Base-by-base conservation (phyloP, 2,888 invertebrate species). In the Tridacna crocea region DNA sequence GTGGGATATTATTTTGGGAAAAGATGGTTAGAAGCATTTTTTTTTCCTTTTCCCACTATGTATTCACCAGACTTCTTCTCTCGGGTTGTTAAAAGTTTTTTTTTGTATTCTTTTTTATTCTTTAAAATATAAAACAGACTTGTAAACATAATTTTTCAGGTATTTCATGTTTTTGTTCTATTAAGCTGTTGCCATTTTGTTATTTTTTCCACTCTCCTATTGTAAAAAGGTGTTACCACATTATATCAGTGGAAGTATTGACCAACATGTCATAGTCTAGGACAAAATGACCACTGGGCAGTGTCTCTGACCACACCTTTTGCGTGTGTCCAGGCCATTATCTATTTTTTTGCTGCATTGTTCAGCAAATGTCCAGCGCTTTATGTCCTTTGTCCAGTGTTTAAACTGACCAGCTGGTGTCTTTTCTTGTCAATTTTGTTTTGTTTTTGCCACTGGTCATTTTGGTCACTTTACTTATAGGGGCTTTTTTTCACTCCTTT, bases 141-240 rank as follows among this genome's bases (percentile, higher is more conserved):
- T 8, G 8, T 8, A 36, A 36, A 36, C 8, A 36, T 36, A 36
- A 36, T 36, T 36, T 36, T 36, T 36, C 36, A 36, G 8, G 36
- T 36, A 8, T 36, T 36, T 36, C 36, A 36, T 36, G 8, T 36
- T 36, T 36, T 36, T 36, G 3, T 36, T 36, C 36, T 3, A 55
- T 55, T 11, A 55, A 55, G 55, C 55, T 55, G 55, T 55, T 55
- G 11, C 19, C 36, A 36, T 36, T 36, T 36, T 36, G 36, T 36
- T 8, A 36, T 36, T 36, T 19, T 55, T 55, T 55, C 19, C 19
- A 2, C 19, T 55, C 6, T 55, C 55, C n/a, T 26, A 70, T 70
- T 51, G 51, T 70, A 51, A 17, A 46, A 70, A 70, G 70, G 70
- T 70, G 70, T 70, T 48, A 70, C 70, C 70, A 70, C 51, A 68